Base-by-base conservation (phyloP, 2,113 vertebrate genomes). In the Ailurus styani region DNA sequence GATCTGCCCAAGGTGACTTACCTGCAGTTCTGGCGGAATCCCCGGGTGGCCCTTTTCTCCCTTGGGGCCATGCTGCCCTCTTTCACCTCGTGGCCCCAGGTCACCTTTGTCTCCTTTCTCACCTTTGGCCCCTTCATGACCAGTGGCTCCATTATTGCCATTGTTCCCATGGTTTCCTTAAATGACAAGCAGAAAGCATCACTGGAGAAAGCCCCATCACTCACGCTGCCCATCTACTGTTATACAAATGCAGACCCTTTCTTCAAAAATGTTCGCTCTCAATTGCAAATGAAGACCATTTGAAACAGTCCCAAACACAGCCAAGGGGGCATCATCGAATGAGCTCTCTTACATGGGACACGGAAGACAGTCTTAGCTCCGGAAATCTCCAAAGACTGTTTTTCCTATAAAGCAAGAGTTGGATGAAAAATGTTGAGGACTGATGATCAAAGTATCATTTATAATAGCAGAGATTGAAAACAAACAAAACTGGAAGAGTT, bases 151-250 rank as follows among this genome's bases (percentile, higher is more conserved):
- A 25, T 99, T 99, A 95, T 99, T 99, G 88, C 99, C 99, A 94
- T 99, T 99, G 97, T 99, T 99, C 54, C 99, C 99, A 55, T 99
- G 99, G 79, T 99, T 99, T 98, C 99, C 99, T 99, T 97, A 91
- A 98, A 96, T 77, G 5, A 77, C 20, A 96, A 97, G 27, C 42
- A 97, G 93, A 96, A 18, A 37, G 12, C 10, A 55, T 82, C 11
- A 73, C 15, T 7, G 81, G 92, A 88, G 90, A 78, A 91, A 93
- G 57, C 21, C 23, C 42, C 42, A 47, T 75, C 7, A 15, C 2
- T 72, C 8, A 29, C 45, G 27, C 31, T 90, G 29, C 50, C 29
- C 52, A 8, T 68, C 29, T 57, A 15, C 54, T 92, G 93, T 40
- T 77, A 95, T 50, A 47, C 7, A 81, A 15, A 68, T 18, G 8